Conservation (phyloP, 2,888 invertebrate species). For the Tillus elongatus region DNA sequence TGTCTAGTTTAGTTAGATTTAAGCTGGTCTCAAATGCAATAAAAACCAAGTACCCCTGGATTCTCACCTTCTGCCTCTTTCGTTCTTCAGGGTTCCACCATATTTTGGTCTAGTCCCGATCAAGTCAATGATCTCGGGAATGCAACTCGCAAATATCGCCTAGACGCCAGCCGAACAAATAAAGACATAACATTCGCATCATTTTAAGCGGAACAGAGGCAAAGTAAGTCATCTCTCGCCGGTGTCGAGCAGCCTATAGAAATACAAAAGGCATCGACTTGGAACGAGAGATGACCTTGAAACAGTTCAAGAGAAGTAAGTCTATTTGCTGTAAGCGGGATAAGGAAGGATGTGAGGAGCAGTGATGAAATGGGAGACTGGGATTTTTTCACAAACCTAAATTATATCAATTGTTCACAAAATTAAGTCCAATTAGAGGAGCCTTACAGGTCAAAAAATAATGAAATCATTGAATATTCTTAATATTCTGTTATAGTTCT, state of each 20-base stretch:
- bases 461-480: background rate
- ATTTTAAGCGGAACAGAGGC: constrained; percentile 28
- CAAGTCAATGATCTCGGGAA: constrained; percentile 99
- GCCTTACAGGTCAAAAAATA: constrained; percentile 35
- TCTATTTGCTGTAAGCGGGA: constrained; percentile 14
- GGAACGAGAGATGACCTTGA: too few relatives aligned
- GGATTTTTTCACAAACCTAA: constrained; percentile 19
- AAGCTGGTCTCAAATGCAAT: background rate
- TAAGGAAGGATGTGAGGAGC: constrained; percentile 10
- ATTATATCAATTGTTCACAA: constrained; percentile 17
- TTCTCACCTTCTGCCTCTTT: constrained; percentile 99
- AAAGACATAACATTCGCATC: constrained; percentile 47
- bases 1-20: background rate
- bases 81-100: constrained; percentile 99
- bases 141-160: constrained; percentile 99
- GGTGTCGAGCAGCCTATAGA: too few relatives aligned
- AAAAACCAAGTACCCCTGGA: constrained; percentile 20
- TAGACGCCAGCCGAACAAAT: constrained; percentile 56
- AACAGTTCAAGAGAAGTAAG: constrained; percentile 20
- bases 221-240: constrained; percentile 7
- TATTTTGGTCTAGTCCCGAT: constrained; percentile 99
- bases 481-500: too few relatives aligned
- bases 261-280: too few relatives aligned
- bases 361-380: constrained; percentile 13
- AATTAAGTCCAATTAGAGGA: constrained; percentile 38